Evolutionary conservation across 2,888 invertebrate genomes (phyloP), one percentile per base, ranked within the genome.

Genomic region (Dione vanillae): DNA sequence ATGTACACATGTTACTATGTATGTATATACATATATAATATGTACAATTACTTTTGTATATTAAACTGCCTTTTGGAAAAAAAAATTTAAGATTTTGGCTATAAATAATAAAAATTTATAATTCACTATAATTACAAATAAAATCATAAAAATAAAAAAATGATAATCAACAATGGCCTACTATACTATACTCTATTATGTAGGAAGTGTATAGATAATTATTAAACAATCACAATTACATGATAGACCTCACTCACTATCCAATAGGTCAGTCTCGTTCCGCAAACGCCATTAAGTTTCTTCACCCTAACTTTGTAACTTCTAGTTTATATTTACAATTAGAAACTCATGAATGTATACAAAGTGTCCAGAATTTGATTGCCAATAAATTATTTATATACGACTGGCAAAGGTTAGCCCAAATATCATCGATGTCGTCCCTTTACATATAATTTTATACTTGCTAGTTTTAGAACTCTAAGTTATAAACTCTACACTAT

Each of bases 361-460:
- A 43, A 61, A 61, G 43, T 27, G 61, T 27, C n/a, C 27, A 41
- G 43, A 27, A n/a, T 27, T 45, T 61, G 61, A 61, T 45, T 43
- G 27, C n/a, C 61, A 43, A 61, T 61, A 61, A 61, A 61, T n/a
- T 45, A 45, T 61, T 45, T 41, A 61, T 61, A 61, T 61, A 43
- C n/a, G 14, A n/a, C 27, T 35, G 16, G 16, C 54, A 43, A 61
- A 45, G 61, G 61, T 43, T 45, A 45, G 27, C 45, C 61, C 43
- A 45, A 61, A 61, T 45, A 61, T 61, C 10, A 27, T n/a, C 43
- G 12, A 27, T 1, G n/a, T 27, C n/a, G 27, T 43, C 11, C 37
- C 56, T 40, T n/a, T n/a, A 27, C 61, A 61, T 9, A 61, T 45
- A n/a, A 27, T 43, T 61, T 61, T 56, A 56, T 56, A 27, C 27